Evolutionary conservation across 2,888 invertebrate species (phyloP).

Genomic region (Ennomos erosarius): DNA sequence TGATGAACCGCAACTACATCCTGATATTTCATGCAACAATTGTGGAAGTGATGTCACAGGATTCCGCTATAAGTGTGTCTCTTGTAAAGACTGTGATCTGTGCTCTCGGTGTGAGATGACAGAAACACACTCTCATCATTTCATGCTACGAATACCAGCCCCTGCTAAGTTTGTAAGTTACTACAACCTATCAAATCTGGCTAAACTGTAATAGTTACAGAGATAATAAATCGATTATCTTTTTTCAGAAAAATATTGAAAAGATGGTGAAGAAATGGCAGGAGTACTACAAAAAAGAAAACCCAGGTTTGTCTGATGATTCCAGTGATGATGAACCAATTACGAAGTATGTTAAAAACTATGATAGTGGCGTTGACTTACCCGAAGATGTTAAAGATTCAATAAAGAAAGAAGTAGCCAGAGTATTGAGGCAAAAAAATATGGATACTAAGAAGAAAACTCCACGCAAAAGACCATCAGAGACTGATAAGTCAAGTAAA

Average conservation of each 20-base stretch:
- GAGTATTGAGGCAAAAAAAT: slow-evolving; percentile 46
- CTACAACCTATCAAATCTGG: no score
- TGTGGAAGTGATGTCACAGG: slow-evolving; percentile 89
- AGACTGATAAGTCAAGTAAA: slow-evolving; percentile 35
- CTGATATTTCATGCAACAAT: slow-evolving; percentile 88
- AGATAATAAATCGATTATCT: background rate
- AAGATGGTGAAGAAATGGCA: slow-evolving; percentile 62
- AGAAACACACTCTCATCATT: slow-evolving; percentile 89
- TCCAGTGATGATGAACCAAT: slow-evolving; percentile 76
- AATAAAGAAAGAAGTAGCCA: slow-evolving; percentile 61
- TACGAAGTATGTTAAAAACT: slow-evolving; percentile 64
- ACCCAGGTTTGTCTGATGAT: slow-evolving; percentile 37
- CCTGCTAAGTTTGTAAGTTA: slow-evolving; percentile 69
- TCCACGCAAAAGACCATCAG: slow-evolving; percentile 25
- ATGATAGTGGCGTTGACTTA: slow-evolving; percentile 62
- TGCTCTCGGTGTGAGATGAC: slow-evolving; percentile 90
- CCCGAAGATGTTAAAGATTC: slow-evolving; percentile 62
- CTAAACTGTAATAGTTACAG: no score
- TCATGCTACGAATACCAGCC: slow-evolving; percentile 89
- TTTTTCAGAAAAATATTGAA: slow-evolving; percentile 63
- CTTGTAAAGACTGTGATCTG: slow-evolving; percentile 92
- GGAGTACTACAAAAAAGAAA: slow-evolving; percentile 51
- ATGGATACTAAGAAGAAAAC: slow-evolving; percentile 18
- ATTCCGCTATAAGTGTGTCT: slow-evolving; percentile 93
- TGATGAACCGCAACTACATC: slow-evolving; percentile 58